Base-by-base conservation (phyloP, 2,113 vertebrate genomes). In the Vulpes lagopus region DNA sequence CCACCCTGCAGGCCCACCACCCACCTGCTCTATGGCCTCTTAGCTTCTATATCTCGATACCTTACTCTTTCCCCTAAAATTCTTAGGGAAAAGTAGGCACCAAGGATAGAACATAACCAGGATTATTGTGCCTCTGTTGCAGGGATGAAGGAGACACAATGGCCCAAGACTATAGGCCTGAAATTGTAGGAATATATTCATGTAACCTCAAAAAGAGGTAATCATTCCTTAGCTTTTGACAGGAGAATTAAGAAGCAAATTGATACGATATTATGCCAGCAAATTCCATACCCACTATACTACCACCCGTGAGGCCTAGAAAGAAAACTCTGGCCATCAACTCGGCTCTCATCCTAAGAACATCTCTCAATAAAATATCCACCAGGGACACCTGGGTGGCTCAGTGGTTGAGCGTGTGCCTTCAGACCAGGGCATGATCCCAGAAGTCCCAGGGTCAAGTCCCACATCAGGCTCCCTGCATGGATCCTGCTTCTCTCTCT, bases 321-420 rank as follows among this genome's bases (percentile, higher is more conserved):
- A 76, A n/a, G 69, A 65, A 8, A 60, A 67, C 32, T 11, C 3
- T 19, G 3, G 30, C 2, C 25, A 43, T 71, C 69, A 35, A 22
- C 9, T 79, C 2, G 7, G 23, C 53, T 53, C 65, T 27, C 0
- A 0, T 55, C 92, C 1, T 0, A 2, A 0, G 20, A 3, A 6
- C 0, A 0, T 23, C 0, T 2, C 43, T 82, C 16, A 14, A 8
- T 16, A 53, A 79, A 38, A 15, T 1, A 32, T 62, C 30, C 5
- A 7, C 23, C 16, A 0, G 43, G 43, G 43, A 43, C 43, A 43
- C 43, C 43, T 43, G 43, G 43, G 43, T 43, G 43, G 43, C 43
- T 43, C 43, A 43, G 43, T 43, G 43, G 43, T 43, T 43, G 43
- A 43, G 43, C 6, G 43, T 43, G 6, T 43, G 43, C 43, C 43